Evolutionary conservation across 1,140 invertebrate species (phyloP).

Genomic region (Scaptomyza montana): DNA sequence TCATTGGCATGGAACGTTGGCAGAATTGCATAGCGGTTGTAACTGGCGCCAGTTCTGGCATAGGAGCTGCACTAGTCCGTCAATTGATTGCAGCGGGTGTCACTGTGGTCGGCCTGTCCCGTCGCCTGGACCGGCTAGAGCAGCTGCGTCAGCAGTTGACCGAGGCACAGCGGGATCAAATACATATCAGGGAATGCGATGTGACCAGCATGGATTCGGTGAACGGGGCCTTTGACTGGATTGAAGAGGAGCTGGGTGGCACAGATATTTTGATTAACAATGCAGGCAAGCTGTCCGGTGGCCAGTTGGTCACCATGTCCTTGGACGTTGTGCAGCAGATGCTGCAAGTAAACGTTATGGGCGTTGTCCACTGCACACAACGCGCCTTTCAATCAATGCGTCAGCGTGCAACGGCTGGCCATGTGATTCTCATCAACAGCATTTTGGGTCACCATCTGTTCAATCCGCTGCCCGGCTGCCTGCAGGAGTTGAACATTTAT

Average conservation of each 20-base stretch:
- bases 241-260: slow-evolving; percentile 85
- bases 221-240: slow-evolving; percentile 86
- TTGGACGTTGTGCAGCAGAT: slow-evolving; percentile 84
- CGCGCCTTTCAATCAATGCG: slow-evolving; percentile 88
- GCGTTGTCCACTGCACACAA: slow-evolving; percentile 87
- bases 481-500: slow-evolving; percentile 85
- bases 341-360: slow-evolving; percentile 89
- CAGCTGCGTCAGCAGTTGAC: slow-evolving; percentile 56
- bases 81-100: slow-evolving; percentile 86
- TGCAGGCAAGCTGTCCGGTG: slow-evolving; percentile 86
- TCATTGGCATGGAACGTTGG: slow-evolving; percentile 88
- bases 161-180: slow-evolving; percentile 31
- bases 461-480: slow-evolving; percentile 52
- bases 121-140: slow-evolving; percentile 86
- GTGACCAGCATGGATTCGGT: slow-evolving; percentile 87
- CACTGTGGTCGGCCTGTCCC: slow-evolving; percentile 88
- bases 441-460: slow-evolving; percentile 85
- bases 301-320: slow-evolving; percentile 79
- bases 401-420: slow-evolving; percentile 86
- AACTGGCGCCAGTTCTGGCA: slow-evolving; percentile 89
- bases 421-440: slow-evolving; percentile 90
- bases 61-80: slow-evolving; percentile 86
- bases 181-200: slow-evolving; percentile 86
- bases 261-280: slow-evolving; percentile 90
- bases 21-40: slow-evolving; percentile 88